phyloP scores from a whole-genome alignment of 2,113 vertebrate genomes.

The Morone saxatilis region DNA sequence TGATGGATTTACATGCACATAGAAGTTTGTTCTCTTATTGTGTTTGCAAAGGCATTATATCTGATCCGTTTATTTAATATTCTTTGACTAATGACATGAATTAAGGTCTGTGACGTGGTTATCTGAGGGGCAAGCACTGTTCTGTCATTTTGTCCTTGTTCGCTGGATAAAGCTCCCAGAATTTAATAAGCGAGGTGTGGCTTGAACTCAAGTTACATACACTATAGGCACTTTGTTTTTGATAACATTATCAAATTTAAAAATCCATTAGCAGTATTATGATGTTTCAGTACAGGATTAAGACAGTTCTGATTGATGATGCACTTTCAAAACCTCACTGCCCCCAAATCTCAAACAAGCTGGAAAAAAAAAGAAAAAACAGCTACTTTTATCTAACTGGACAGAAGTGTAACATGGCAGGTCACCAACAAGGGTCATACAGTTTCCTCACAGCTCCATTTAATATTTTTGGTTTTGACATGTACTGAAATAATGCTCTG shows the following conservation, averaged over 20 bases:
- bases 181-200: constrained; percentile 43
- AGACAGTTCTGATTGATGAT: constrained; percentile 13
- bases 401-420: background rate
- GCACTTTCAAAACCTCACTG: constrained; percentile 42
- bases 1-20: constrained; percentile 63
- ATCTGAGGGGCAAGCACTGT: constrained; percentile 34
- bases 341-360: background rate
- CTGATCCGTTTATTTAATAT: constrained; percentile 64
- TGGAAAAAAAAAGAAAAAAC: too few relatives aligned
- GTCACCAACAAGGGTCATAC: background rate
- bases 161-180: constrained; percentile 27
- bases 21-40: constrained; percentile 53
- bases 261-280: constrained; percentile 15
- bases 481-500: constrained; percentile 6
- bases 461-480: background rate
- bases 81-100: constrained; percentile 69
- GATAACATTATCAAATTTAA: constrained; percentile 39
- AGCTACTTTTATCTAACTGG: background rate
- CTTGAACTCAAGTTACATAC: constrained; percentile 30
- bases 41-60: constrained; percentile 67
- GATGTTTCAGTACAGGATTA: constrained; percentile 20
- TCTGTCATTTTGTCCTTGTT: constrained; percentile 48
- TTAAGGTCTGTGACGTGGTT: constrained; percentile 62
- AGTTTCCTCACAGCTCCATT: background rate
- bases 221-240: constrained; percentile 62